Base-by-base conservation (phyloP, 2,113 vertebrate genomes). In the Protobothrops mucrosquamatus region DNA sequence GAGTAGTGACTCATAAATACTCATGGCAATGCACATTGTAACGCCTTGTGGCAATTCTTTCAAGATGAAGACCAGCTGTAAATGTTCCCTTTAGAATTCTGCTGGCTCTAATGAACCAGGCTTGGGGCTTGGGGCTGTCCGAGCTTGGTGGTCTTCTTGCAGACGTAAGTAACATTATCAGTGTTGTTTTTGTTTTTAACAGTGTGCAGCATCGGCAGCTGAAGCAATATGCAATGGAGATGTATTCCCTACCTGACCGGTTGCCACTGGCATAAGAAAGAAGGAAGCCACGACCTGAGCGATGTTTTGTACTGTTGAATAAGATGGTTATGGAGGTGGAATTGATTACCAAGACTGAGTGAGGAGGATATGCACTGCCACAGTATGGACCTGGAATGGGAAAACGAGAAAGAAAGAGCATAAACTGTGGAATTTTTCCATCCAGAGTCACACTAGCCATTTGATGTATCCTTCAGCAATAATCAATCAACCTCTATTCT, bases 281-380 rank as follows among this genome's bases (percentile, higher is more conserved):
- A 6, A 99, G 96, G 93, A 99, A 98, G 23, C 98, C 98, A 56
- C 98, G 97, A 57, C 98, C 98, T 0, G 98, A 98, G 87, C 93
- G 98, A 94, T 99, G 98, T 14, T 95, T 97, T 39, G 96, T 97
- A 9, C 98, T 98, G 95, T 95, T 96, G 96, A 99, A 99, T 18
- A 94, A 97, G 95, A 99, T 48, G 0, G 96, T 98, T 93, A 97
- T 94, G 22, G 97, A 91, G 81, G 97, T 98, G 95, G 97, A 97
- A 93, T 95, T 96, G 3, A 98, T 92, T 48, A 96, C 95, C 95
- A 99, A 91, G 61, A 97, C 98, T 3, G 85, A 96, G 92, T 95
- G 24, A 5, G 94, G 20, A 5, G 95, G 94, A 90, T 93, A 11
- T 0, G 98, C 92, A 24, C 96, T 97, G 92, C 98, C 97, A 92